Base-by-base conservation (phyloP, 2,797 vertebrate genomes). In the Esox masquinongy region DNA sequence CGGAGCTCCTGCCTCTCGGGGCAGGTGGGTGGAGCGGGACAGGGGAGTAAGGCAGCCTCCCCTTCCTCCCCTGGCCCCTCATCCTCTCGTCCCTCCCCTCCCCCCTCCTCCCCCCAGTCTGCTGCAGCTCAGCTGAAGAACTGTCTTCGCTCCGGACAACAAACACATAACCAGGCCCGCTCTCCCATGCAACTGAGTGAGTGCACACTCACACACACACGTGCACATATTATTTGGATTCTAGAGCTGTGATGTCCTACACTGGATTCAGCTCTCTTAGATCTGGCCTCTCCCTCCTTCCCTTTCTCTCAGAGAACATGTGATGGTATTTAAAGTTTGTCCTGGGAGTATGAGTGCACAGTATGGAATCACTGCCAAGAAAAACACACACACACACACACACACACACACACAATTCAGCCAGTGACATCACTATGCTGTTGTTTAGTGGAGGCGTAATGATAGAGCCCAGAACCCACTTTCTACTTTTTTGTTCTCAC, bases 111-210 rank as follows among this genome's bases (percentile, higher is more conserved):
- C 68, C 95, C 95, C 4, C 95, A 94, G 77, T 89, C 90, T 0
- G 92, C 94, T 36, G 93, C 95, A 14, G 92, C 95, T 0, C 93
- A 96, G 76, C 90, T 95, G 22, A 96, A 91, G 85, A 97, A 94
- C 91, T 97, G 96, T 86, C 91, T 97, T 83, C 92, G 96, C 77
- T 93, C 95, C 1, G 89, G 94, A 11, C 97, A 97, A 89, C 93
- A 93, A 17, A 81, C 87, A 0, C 87, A 79, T 82, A 91, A 90
- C 91, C 97, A 96, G 86, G 78, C 92, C 7, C 95, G 95, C 83
- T 93, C 86, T 26, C 71, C 95, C 79, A 88, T 96, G 89, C 95
- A 97, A 87, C 93, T 96, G 90, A 96, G 98, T 99, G 93, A 36
- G 95, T 68, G 26, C 5, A 47, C 50, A 53, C 19, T 36, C 72